These are phyloP conservation scores for Mus pahari DNA, from an alignment of 2,113 vertebrate species.

Conservation along the genomic window DNA sequence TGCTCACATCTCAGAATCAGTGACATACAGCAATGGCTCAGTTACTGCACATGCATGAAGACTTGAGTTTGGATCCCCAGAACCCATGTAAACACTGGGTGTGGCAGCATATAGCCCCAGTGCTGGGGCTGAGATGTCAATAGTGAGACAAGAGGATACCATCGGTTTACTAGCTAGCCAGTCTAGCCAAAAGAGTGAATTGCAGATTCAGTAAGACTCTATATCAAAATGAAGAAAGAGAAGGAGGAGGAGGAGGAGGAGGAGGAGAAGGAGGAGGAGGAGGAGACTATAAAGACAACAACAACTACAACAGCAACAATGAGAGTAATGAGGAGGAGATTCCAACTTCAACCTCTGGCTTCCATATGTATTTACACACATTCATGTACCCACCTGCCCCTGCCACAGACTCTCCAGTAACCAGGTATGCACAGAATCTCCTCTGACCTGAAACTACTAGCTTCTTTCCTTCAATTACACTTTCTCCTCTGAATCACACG, in stretches of 20 bases:
- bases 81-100: not conserved
- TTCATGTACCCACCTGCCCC: not conserved
- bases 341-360: not conserved
- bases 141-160: not conserved
- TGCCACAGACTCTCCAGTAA: not conserved
- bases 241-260: no score
- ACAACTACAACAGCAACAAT: no score
- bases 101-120: not conserved
- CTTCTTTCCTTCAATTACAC: not conserved
- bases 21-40: not conserved
- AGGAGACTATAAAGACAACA: no score
- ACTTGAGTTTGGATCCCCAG: not conserved
- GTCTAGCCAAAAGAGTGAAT: not conserved
- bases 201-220: not conserved
- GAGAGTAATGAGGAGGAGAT: not conserved
- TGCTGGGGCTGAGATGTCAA: not conserved
- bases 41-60: not conserved
- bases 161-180: not conserved
- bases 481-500: not conserved
- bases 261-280: no score
- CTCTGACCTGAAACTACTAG: not conserved
- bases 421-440: not conserved
- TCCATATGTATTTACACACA: no score
- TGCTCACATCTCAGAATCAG: not conserved
- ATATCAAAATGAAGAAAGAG: not conserved